A percentile compares a stretch with the other conserved stretches of the same genome.
These are phyloP conservation scores for Scolopax mira DNA, from an alignment of 2,113 vertebrate genomes.

Conservation along the genomic window DNA sequence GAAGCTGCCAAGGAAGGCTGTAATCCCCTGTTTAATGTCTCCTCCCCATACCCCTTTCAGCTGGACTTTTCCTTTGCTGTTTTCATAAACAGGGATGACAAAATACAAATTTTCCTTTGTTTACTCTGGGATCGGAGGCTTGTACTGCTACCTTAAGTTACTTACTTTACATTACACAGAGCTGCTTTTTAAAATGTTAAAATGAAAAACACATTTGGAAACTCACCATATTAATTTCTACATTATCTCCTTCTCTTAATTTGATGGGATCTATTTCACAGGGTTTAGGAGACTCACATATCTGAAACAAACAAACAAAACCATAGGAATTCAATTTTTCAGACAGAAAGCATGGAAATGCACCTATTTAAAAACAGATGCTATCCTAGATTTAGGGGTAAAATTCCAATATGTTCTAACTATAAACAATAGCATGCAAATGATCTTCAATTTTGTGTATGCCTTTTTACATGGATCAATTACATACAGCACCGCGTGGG, in stretches of 20 bases:
- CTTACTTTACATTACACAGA: neutral
- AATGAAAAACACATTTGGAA: neutral
- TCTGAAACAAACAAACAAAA: constrained; percentile 73
- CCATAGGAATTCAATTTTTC: neutral
- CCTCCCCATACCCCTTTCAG: neutral
- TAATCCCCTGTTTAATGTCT: neutral
- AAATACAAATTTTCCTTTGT: neutral
- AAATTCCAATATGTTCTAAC: neutral
- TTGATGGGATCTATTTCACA: constrained; percentile 97
- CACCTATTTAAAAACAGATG: neutral
- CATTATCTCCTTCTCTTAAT: constrained; percentile 94
- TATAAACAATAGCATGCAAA: neutral
- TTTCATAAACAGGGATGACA: neutral
- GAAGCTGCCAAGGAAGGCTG: neutral
- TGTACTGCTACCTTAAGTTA: neutral
- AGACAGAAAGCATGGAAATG: neutral
- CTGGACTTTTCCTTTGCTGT: neutral
- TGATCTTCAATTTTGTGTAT: neutral
- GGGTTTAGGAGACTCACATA: constrained; percentile 92
- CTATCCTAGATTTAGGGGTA: neutral
- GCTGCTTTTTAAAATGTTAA: neutral
- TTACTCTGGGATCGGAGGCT: neutral
- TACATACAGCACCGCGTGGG: neutral
- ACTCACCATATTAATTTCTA: constrained; percentile 91
- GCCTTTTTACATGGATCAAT: neutral